These are phyloP conservation scores for Corythornis cristatus DNA, from an alignment of 2,113 vertebrate genomes.

Conservation along the genomic window DNA sequence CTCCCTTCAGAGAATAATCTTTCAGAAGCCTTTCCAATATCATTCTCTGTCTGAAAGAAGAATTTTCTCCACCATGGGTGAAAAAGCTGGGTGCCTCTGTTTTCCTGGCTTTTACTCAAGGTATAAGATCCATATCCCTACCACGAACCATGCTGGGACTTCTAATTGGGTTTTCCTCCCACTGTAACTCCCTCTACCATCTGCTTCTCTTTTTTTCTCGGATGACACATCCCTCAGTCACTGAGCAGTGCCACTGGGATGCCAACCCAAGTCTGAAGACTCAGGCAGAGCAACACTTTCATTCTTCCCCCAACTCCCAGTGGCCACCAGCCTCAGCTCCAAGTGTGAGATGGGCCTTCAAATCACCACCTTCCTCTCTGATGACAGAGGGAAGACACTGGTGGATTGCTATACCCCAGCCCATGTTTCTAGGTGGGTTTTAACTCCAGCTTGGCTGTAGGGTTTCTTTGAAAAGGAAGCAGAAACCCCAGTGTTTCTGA, in stretches of 20 bases:
- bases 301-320: background rate
- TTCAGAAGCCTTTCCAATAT: background rate
- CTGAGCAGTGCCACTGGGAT: constrained; percentile 41
- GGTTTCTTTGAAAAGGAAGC: background rate
- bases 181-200: constrained; percentile 73
- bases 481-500: background rate
- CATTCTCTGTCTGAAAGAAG: background rate
- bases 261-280: background rate
- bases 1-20: background rate
- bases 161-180: constrained; percentile 76
- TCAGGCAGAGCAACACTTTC: background rate
- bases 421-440: background rate
- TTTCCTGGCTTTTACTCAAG: constrained; percentile 66
- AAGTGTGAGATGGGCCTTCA: background rate
- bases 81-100: constrained; percentile 36
- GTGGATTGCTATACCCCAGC: background rate
- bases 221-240: constrained; percentile 67
- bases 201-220: constrained; percentile 48
- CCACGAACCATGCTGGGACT: constrained; percentile 65
- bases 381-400: too few relatives aligned
- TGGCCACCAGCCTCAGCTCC: background rate
- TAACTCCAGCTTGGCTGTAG: background rate
- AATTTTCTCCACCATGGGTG: constrained; percentile 21
- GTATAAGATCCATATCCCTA: constrained; percentile 64
- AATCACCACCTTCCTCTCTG: background rate